Base-by-base conservation (phyloP, 2,888 invertebrate genomes). In the Spialia ferax region DNA sequence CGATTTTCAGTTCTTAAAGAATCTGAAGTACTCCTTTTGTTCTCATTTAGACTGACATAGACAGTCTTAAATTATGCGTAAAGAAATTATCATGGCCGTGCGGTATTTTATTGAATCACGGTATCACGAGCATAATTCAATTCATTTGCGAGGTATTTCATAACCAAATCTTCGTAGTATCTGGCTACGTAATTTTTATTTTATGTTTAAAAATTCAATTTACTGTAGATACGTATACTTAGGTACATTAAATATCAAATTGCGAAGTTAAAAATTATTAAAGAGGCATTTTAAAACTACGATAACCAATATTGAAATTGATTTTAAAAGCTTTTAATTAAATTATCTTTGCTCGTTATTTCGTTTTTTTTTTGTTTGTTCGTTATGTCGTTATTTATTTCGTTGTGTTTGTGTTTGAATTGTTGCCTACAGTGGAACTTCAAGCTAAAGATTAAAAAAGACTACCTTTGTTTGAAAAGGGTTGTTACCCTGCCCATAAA, bases 21-120 rank as follows among this genome's bases (percentile, higher is more conserved):
- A 45, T 45, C 26, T 26, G 18, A 60, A 60, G 45, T 23, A 45
- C 45, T 18, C 42, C 11, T 18, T 60, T 60, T 18, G 20, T 50
- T 50, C 22, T 8, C 22, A 50, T 13, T 50, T 50, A 6, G 45
- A 45, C 23, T 45, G 59, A 45, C 45, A 45, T 26, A 15, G 26
- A 45, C 42, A 60, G n/a, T n/a, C n/a, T n/a, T n/a, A n/a, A 60
- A 45, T 60, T 60, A 60, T 60, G 26, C 22, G 11, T 11, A 42
- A 42, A 8, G 18, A 42, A 42, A 42, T 42, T 42, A 42, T 18
- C 42, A 42, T 18, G 15, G 18, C 15, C 42, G 18, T 15, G 15
- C 42, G 1, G 15, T 42, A 15, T 42, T 42, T 42, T 18, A 42
- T 42, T 42, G 42, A 18, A 42, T 18, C 8, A n/a, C n/a, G n/a